These are phyloP conservation scores for Platalea minor DNA, from an alignment of 2,797 vertebrate species.

Conservation along the genomic window DNA sequence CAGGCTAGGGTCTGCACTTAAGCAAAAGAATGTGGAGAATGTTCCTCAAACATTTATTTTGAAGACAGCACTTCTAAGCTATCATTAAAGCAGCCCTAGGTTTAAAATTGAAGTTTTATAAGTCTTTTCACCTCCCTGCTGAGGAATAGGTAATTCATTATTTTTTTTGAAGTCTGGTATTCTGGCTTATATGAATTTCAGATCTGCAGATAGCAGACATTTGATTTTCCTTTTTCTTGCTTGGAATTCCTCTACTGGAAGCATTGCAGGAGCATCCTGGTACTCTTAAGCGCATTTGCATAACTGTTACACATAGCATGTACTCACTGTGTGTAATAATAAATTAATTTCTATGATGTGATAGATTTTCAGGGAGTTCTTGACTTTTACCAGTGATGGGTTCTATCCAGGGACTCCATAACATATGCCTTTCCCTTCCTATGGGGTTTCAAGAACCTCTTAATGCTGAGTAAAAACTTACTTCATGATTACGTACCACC, in stretches of 20 bases:
- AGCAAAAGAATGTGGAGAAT: neutral
- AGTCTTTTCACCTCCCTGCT: neutral
- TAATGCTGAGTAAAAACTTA: neutral
- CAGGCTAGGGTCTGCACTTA: accelerated
- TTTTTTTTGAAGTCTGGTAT: neutral
- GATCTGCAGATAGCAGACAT: neutral
- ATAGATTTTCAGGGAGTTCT: neutral
- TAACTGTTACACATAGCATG: neutral
- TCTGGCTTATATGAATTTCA: neutral
- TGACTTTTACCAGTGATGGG: neutral
- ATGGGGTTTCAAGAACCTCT: neutral
- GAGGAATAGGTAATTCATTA: neutral
- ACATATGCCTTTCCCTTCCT: neutral
- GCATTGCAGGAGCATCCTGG: neutral
- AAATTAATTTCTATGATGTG: neutral
- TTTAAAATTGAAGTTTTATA: neutral
- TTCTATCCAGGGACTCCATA: neutral
- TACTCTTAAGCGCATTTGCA: neutral
- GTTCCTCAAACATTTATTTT: neutral
- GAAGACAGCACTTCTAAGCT: neutral
- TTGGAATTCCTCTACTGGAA: neutral
- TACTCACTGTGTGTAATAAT: neutral
- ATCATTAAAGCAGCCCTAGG: neutral
- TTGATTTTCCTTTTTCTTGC: neutral
- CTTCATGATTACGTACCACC: neutral